Evolutionary conservation across 2,888 invertebrate genomes (phyloP), one percentile per base, ranked within the genome.

Genomic region (Trachelus troglodyta): DNA sequence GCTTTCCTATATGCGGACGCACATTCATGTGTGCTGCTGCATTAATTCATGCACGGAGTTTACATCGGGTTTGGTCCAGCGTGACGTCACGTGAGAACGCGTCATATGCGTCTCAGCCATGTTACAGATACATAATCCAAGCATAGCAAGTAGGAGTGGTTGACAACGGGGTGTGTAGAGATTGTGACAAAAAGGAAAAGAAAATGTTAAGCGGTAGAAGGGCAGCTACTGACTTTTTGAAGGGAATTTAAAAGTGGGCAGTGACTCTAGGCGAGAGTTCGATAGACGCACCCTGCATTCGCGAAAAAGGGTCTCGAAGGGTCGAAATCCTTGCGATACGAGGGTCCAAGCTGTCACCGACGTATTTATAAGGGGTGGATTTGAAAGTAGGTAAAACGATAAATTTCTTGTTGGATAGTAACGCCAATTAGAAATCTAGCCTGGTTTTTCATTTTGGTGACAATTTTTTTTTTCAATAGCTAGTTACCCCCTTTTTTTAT

Each of bases 1-100:
- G 81, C 82, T 83, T 76, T 82, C 87, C 87, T 90, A 87, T 89
- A 89, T 87, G 85, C 85, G 81, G 84, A 56, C 56, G 84, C 89
- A 89, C 89, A 90, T 88, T 88, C 88, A 86, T 86, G 88, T 88
- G 87, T 89, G 89, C 86, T 84, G 87, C 85, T 87, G 89, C 87
- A 90, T 90, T 90, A 90, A 90, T 90, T 89, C 89, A 89, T 87
- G 87, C 87, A 84, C 83, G 86, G 84, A 83, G 56, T 86, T 84
- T 85, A 71, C 74, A 77, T 74, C 33, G 76, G 69, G 74, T 77
- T 76, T 80, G 78, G 84, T 85, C 82, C 84, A 84, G 82, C 81
- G 83, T 81, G 85, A 82, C 85, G 84, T 85, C 89, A 88, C 86
- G 87, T 90, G 89, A 88, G 90, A 90, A 89, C 83, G 82, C 85